Percentiles rank a stretch among this genome's conserved stretches.
These are phyloP conservation scores for Pterocles burchelli DNA, from an alignment of 2,113 vertebrate species.

Conservation along the genomic window DNA sequence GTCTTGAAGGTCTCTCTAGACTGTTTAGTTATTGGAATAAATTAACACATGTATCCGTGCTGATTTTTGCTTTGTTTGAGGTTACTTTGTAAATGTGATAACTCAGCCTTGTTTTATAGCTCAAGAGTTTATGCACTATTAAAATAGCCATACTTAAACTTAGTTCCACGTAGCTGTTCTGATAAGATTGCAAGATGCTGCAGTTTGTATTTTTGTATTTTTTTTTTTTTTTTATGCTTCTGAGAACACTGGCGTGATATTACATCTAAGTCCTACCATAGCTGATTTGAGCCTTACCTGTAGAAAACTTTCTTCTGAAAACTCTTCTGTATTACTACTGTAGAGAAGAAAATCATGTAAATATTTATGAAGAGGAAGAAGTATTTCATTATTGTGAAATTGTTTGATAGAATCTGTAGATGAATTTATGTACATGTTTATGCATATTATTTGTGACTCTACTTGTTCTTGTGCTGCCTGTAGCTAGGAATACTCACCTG, in stretches of 20 bases:
- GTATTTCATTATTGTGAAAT: neutral
- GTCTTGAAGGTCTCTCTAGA: neutral
- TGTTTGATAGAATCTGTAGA: neutral
- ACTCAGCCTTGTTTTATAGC: neutral
- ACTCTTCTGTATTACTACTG: neutral
- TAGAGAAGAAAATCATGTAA: neutral
- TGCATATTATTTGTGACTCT: neutral
- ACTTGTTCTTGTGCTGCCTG: neutral
- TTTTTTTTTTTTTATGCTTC: neutral
- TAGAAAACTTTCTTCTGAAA: neutral
- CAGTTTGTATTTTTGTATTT: neutral
- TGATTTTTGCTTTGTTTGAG: neutral
- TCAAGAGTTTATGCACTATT: neutral
- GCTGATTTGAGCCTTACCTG: neutral
- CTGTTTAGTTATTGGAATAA: neutral
- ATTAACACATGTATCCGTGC: neutral
- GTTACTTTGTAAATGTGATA: neutral
- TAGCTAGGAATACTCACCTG: neutral
- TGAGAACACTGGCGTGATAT: neutral
- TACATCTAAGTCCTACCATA: neutral
- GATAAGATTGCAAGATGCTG: neutral
- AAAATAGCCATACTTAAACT: neutral
- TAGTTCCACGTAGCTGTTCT: neutral
- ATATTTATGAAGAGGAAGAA: neutral
- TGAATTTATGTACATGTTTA: neutral